Base-by-base conservation (phyloP, 2,797 vertebrate species). In the Danio choprae region DNA sequence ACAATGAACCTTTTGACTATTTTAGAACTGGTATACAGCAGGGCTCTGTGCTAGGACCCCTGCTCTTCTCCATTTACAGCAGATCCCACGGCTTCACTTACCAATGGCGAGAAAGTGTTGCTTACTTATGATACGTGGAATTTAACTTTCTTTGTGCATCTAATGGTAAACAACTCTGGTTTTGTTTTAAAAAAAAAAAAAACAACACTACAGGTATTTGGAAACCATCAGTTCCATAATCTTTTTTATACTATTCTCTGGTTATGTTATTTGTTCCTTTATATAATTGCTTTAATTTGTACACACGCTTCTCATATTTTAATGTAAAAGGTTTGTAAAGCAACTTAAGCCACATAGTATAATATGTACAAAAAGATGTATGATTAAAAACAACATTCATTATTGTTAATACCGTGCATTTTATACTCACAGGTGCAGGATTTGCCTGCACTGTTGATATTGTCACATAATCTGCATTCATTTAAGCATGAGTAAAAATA, bases 401-500 rank as follows among this genome's bases (percentile, higher is more conserved):
- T 67, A 16, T 41, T 56, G 13, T 53, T 55, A 77, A 36, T n/a
- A 43, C 43, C 22, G 16, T 3, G 50, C 12, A n/a, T 48, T 58
- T 72, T 41, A 44, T 44, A 48, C 20, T 36, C 72, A 76, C 64
- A 69, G n/a, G 56, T 7, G 58, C 36, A 74, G 60, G 46, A 78
- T 70, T 60, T 60, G 65, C 70, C 55, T 59, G 41, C 64, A 48
- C 22, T 48, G 40, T 44, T 70, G 48, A 56, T 58, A 40, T 69
- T 43, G 48, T 16, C 29, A 48, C 18, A 62, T 71, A 53, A 62
- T 71, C 77, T 79, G 77, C 69, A 59, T 40, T 70, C 18, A 70
- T 63, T 55, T 63, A 79, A 71, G 55, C 36, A 22, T 13, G 36
- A 72, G 36, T 63, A 80, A 80, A 79, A 72, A 80, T 80, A 80